Evolutionary conservation across 1,140 invertebrate genomes (phyloP).

Genomic region (Drosophila sp.): DNA sequence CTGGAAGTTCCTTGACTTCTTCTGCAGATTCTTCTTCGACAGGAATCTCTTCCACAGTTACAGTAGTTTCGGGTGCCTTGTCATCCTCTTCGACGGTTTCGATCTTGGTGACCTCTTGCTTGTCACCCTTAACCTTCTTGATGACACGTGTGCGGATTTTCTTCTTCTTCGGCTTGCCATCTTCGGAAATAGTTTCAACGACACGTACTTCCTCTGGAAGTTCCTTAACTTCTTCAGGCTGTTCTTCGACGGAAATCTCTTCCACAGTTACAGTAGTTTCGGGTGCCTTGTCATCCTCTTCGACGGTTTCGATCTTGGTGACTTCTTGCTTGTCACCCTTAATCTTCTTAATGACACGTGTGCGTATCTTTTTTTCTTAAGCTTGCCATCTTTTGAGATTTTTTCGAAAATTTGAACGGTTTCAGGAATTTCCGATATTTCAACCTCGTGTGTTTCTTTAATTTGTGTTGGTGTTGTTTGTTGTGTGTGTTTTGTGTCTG

Average conservation of each 20-base stretch:
- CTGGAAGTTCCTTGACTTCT: constrained; percentile 79
- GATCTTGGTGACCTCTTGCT: constrained; percentile 84
- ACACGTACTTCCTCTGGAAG: constrained; percentile 74
- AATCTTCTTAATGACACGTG: constrained; percentile 18
- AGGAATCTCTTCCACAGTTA: constrained; percentile 52
- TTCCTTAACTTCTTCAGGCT: constrained; percentile 41
- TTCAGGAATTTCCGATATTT: constrained; percentile 79
- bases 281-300: constrained; percentile 18
- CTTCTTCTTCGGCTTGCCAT: constrained; percentile 78
- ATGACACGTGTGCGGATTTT: constrained; percentile 81
- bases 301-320: constrained; percentile 20
- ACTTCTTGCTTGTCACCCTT: constrained; percentile 24
- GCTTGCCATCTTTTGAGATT: constrained; percentile 47
- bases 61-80: constrained; percentile 69
- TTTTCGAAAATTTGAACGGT: constrained; percentile 52
- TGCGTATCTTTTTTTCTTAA: constrained; percentile 30
- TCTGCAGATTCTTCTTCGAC: constrained; percentile 42
- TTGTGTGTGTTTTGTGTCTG: constrained; percentile 85
- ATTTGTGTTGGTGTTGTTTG: constrained; percentile 83
- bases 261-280: constrained; percentile 15
- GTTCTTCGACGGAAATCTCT: constrained; percentile 15
- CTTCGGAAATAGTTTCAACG: constrained; percentile 82
- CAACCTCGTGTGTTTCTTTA: constrained; percentile 80
- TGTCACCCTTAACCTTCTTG: constrained; percentile 57
- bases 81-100: constrained; percentile 85